A percentile compares a stretch with the other conserved stretches of the same genome.
Evolutionary conservation across 1,140 invertebrate genomes (phyloP).

Genomic region (Zaprionus davidi): DNA sequence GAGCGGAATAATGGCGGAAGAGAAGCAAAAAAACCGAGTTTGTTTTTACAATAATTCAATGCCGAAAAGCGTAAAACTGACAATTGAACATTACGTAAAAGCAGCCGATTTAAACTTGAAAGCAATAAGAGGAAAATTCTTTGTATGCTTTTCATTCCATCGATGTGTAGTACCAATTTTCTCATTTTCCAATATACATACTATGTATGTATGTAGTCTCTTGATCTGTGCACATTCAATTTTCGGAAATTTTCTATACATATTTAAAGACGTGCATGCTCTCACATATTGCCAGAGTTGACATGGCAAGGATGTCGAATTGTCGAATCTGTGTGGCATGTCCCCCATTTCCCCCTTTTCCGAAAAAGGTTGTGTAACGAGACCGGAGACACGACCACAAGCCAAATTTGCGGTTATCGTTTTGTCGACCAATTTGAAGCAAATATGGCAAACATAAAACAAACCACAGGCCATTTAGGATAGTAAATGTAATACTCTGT

Average conservation of each 20-base stretch:
- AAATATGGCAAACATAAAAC: neutral
- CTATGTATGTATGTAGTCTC: neutral
- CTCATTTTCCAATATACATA: neutral
- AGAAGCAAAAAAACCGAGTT: neutral
- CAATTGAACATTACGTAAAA: neutral
- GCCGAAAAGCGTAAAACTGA: neutral
- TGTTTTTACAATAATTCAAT: neutral
- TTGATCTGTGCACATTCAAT: neutral
- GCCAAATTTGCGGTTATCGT: constrained; percentile 27
- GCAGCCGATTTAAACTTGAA: neutral
- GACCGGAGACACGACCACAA: neutral
- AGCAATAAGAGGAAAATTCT: neutral
- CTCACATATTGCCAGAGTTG: neutral
- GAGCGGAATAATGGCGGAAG: neutral
- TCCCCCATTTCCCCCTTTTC: neutral
- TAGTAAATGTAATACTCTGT: neutral
- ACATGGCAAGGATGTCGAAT: constrained; percentile 5
- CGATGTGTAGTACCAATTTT: neutral
- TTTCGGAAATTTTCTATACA: neutral
- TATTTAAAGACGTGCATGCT: neutral
- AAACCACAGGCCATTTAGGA: neutral
- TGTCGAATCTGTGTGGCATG: constrained; percentile 6
- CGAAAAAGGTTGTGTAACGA: constrained; percentile 8
- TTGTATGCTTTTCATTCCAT: neutral
- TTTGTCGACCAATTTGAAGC: constrained; percentile 23